Percentiles rank a stretch among this genome's conserved stretches.
Evolutionary conservation across 2,113 vertebrate species (phyloP).

Genomic region (Isurus oxyrinchus): DNA sequence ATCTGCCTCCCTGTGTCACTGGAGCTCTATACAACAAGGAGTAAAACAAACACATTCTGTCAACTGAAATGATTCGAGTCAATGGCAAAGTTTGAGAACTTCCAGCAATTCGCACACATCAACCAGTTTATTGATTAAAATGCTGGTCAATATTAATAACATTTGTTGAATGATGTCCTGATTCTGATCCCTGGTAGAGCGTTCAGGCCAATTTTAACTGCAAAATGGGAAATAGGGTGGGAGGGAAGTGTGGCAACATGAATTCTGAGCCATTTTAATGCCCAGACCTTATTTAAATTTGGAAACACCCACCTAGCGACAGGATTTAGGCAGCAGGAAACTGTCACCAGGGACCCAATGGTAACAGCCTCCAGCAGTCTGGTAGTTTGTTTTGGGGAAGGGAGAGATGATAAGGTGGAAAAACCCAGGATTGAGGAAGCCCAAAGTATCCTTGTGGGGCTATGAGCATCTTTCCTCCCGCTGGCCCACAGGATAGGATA

Average conservation of each 20-base stretch:
- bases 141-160: background rate
- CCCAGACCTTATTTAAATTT: no score
- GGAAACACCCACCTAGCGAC: no score
- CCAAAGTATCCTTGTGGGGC: background rate
- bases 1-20: background rate
- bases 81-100: background rate
- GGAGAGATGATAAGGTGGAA: background rate
- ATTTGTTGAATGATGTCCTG: background rate
- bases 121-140: background rate
- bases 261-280: background rate
- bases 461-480: background rate
- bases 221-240: background rate
- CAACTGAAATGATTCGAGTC: background rate
- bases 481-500: background rate
- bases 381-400: background rate
- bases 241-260: background rate
- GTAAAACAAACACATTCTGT: conserved; percentile 6
- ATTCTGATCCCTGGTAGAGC: background rate
- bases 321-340: background rate
- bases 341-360: background rate
- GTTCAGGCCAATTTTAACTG: background rate
- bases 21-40: background rate
- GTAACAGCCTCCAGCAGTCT: background rate
- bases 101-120: background rate
- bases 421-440: no score